Percentiles rank a stretch among this genome's conserved stretches.
phyloP scores from a whole-genome alignment of 2,888 invertebrate genomes.

The Apotomis capreana region DNA sequence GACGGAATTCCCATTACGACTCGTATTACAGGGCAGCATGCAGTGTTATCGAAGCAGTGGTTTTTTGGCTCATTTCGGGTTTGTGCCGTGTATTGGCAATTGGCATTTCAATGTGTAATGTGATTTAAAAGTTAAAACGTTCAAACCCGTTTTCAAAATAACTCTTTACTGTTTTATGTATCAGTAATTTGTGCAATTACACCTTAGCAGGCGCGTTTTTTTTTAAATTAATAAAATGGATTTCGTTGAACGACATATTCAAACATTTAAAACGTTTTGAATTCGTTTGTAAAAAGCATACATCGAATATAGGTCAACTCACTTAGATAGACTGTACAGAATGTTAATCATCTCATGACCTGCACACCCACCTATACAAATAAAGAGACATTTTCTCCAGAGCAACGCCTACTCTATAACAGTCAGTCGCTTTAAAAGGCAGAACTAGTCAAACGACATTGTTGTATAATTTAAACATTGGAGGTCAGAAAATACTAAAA shows the following conservation, averaged over 20 bases:
- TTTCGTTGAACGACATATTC: no score
- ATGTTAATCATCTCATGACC: background rate
- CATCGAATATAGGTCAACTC: no score
- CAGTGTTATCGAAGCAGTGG: slow-evolving; percentile 41
- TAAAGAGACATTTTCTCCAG: slow-evolving; percentile 1
- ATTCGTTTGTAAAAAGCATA: no score
- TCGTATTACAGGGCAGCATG: slow-evolving; percentile 45
- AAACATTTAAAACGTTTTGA: no score
- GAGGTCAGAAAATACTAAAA: slow-evolving; percentile 6
- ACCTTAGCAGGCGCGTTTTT: no score
- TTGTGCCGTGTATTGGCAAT: slow-evolving; percentile 16
- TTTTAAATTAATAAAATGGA: no score
- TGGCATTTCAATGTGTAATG: slow-evolving; percentile 8
- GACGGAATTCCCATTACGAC: slow-evolving; percentile 46
- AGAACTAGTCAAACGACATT: slow-evolving; percentile 11
- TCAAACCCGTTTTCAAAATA: background rate
- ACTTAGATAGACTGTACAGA: no score
- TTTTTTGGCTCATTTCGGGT: slow-evolving; percentile 23
- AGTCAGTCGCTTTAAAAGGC: background rate
- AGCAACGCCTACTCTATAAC: slow-evolving; percentile 17
- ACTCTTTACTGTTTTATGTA: no score
- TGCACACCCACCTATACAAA: background rate
- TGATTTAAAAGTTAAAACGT: background rate
- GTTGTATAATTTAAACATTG: slow-evolving; percentile 22
- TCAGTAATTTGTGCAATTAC: no score